These are phyloP conservation scores for Ancistrus triradiatus DNA, from an alignment of 2,113 vertebrate species.

Conservation along the genomic window DNA sequence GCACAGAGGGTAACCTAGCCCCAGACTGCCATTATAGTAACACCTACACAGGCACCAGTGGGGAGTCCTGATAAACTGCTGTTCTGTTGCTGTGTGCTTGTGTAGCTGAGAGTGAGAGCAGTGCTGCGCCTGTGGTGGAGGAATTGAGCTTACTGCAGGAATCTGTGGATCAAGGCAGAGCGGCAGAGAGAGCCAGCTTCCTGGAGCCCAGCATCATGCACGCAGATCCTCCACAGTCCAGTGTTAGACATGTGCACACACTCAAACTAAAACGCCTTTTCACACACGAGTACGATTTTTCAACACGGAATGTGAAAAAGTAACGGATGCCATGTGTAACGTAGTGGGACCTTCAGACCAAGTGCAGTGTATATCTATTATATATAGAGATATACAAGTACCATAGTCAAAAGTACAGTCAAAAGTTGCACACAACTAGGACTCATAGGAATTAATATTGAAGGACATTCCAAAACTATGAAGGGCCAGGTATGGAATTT, in stretches of 20 bases:
- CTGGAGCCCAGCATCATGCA: slow-evolving; percentile 3
- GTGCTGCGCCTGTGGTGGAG: slow-evolving; percentile 10
- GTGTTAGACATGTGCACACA: slow-evolving; percentile 40
- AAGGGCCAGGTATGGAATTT: too few species aligned
- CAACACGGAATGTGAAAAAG: too few species aligned
- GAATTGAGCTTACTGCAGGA: slow-evolving; percentile 41
- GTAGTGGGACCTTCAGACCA: too few species aligned
- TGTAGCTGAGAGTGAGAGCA: slow-evolving; percentile 21
- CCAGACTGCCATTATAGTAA: background rate
- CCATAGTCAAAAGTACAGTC: too few species aligned
- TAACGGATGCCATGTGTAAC: too few species aligned
- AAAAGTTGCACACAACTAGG: too few species aligned
- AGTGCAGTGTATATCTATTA: too few species aligned
- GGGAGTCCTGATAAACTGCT: background rate
- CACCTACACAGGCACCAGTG: background rate
- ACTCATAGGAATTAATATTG: too few species aligned
- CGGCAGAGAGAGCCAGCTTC: background rate
- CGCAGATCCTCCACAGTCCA: background rate
- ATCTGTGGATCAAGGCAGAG: slow-evolving; percentile 8
- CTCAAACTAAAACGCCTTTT: background rate
- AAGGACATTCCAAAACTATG: too few species aligned
- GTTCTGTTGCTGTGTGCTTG: slow-evolving; percentile 1
- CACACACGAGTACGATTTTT: too few species aligned
- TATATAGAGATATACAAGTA: too few species aligned
- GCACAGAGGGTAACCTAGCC: slow-evolving; percentile 45